Evolutionary conservation across 2,888 invertebrate species (phyloP), one percentile per base, ranked within the genome.

Genomic region (Chrysina gloriosa): DNA sequence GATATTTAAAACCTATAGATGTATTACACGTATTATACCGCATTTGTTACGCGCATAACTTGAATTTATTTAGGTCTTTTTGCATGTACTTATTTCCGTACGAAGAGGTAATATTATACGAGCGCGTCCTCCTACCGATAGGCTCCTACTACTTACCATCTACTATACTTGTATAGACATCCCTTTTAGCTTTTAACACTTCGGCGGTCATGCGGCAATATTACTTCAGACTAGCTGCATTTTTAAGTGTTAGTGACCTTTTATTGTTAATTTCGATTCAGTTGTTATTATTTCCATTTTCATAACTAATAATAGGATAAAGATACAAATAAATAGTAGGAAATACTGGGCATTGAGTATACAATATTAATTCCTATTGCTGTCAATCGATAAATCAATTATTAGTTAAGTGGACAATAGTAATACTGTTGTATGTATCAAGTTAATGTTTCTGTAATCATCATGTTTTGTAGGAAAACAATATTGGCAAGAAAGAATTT

Each of bases 221-320:
- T 58, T 58, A 58, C 58, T 58, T 58, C 31, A 58, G 58, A 58
- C 39, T 58, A 39, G 58, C 58, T 58, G 36, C 39, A 42, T 58
- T 58, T 58, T 58, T 58, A 58, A 58, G 58, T 34, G 58, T 58
- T 39, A 58, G 58, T 58, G 58, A 58, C 58, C 58, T 58, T 54
- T 39, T 36, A 42, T 39, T 58, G 58, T 39, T 58, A 11, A 58
- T 39, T 39, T 42, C 27, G 58, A 23, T 39, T 58, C 39, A 58
- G 36, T 39, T 58, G 21, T 39, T 39, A 39, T 21, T 39, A 39
- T 54, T 16, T 11, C 29, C 16, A 5, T 14, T 16, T 3, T 31
- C n/a, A 31, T 3, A 31, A 2, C 3, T 45, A n/a, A n/a, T 45
- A 21, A 6, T 45, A 21, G 7, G n/a, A n/a, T 14, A 11, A 36